Evolutionary conservation across 2,113 vertebrate genomes (phyloP).

Genomic region (Centropus bengalensis): DNA sequence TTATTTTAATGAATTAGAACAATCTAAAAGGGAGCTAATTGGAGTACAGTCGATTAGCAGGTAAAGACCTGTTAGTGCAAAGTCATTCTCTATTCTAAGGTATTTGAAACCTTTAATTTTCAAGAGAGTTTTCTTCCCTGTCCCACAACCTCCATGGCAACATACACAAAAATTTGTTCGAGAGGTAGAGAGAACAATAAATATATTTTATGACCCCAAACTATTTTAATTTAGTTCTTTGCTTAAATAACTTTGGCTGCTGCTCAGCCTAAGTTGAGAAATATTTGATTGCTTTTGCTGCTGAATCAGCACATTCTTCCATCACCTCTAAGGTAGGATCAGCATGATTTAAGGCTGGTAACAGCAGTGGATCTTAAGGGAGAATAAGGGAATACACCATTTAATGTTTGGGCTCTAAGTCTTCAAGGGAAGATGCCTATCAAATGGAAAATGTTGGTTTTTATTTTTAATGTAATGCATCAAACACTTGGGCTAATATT

Average conservation of each 20-base stretch:
- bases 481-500: neutral
- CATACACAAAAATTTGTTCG: slow-evolving; percentile 22
- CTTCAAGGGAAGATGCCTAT: neutral
- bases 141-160: neutral
- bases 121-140: neutral
- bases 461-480: neutral
- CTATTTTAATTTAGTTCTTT: neutral
- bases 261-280: neutral
- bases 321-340: neutral
- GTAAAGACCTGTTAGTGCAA: slow-evolving; percentile 27
- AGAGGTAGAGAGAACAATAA: neutral
- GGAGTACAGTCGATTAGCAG: neutral
- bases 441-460: neutral
- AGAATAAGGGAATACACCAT: neutral
- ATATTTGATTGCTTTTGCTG: neutral
- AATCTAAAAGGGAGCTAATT: neutral
- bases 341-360: neutral
- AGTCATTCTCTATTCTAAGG: neutral
- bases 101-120: neutral
- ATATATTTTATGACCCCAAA: neutral
- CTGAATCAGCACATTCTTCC: neutral
- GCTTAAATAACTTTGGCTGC: neutral
- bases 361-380: neutral
- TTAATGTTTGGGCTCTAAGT: neutral
- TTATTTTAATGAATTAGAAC: neutral